These are phyloP conservation scores for Odontamblyopus rebecca DNA, from an alignment of 2,797 vertebrate species.

Conservation along the genomic window DNA sequence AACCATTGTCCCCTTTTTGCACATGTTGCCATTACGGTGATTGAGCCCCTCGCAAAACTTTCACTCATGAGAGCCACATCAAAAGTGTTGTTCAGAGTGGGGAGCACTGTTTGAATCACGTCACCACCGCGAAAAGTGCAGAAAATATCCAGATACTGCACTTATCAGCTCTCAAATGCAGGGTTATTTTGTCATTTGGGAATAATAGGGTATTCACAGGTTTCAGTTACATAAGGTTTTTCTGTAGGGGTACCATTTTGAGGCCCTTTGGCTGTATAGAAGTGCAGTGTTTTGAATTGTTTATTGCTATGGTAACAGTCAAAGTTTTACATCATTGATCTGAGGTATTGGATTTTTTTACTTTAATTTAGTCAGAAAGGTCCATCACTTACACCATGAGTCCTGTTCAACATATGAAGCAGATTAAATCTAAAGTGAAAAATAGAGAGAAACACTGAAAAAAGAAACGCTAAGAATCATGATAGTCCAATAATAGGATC, in stretches of 20 bases:
- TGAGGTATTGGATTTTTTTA: no score
- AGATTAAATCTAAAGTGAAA: neutral
- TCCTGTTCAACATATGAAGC: neutral
- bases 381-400: no score
- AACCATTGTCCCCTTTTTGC: slow-evolving; percentile 55
- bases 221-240: neutral
- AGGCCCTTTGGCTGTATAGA: neutral
- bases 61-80: slow-evolving; percentile 53
- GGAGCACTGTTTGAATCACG: slow-evolving; percentile 36
- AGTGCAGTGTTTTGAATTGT: neutral
- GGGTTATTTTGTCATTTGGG: slow-evolving; percentile 1
- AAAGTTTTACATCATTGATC: no score
- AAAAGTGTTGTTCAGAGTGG: slow-evolving; percentile 42
- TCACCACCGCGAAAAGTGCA: slow-evolving; percentile 17
- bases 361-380: no score
- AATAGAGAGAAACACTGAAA: neutral
- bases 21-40: slow-evolving; percentile 53
- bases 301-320: neutral
- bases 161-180: neutral
- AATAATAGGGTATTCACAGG: neutral
- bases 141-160: slow-evolving; percentile 12
- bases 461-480: neutral
- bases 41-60: slow-evolving; percentile 51
- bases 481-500: no score
- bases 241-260: neutral